Base-by-base conservation (phyloP, 2,797 vertebrate genomes). In the Xenops minutus region DNA sequence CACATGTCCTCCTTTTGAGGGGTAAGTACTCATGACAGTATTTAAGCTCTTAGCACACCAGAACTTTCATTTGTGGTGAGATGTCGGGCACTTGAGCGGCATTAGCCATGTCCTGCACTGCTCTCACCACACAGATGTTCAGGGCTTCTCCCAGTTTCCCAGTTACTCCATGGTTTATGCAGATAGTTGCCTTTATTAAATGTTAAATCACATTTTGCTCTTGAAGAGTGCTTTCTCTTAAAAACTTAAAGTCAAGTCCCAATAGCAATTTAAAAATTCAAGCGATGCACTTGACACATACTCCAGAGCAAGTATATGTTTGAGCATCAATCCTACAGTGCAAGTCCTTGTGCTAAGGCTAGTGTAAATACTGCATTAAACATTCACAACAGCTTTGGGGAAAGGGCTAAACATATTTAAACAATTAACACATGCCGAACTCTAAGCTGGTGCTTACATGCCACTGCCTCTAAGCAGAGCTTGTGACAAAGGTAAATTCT, bases 401-500 rank as follows among this genome's bases (percentile, higher is more conserved):
- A 92, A 95, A 94, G 92, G 79, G 83, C 95, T 94, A 87, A 94
- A 95, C 95, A 83, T 72, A 96, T 88, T 96, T 93, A 90, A 92
- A 94, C 96, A 96, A 96, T 96, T 95, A 97, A 85, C 90, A 91
- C 92, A 92, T 87, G 94, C 90, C 5, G 10, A 95, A 94, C 92
- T 93, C 83, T 95, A 92, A 95, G 89, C 92, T 1, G 7, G 80
- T 67, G 85, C 94, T 95, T 85, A 74, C 75, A 72, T 77, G 68
- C 75, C 89, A 66, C 78, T 58, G 93, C 74, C 89, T 96, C 23
- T 22, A 81, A 88, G 79, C 89, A 93, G 94, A 93, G 91, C 71
- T 88, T 90, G 92, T 67, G 80, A 94, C 93, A 96, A 97, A 97
- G 89, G 94, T 95, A 94, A 95, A 94, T 83, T 89, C 91, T 95